A percentile compares a stretch with the other conserved stretches of the same genome.
phyloP scores from a whole-genome alignment of 1,140 invertebrate genomes.

The Uloborus diversus region DNA sequence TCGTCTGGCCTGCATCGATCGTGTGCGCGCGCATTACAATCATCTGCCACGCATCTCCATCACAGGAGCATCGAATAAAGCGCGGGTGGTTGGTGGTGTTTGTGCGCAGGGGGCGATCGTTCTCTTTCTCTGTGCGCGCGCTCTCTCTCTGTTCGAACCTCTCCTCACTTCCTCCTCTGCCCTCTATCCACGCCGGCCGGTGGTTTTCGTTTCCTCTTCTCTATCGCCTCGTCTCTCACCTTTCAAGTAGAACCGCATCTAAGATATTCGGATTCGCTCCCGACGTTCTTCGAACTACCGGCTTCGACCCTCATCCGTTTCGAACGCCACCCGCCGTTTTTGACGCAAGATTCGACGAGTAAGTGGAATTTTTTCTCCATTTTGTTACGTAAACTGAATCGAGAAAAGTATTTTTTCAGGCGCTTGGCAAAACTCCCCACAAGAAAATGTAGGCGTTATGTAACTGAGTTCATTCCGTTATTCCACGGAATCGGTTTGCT shows the following conservation, averaged over 20 bases:
- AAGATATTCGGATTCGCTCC: neutral
- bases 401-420: no score
- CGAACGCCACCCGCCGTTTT: no score
- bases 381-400: no score
- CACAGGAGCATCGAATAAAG: neutral
- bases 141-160: no score
- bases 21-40: neutral
- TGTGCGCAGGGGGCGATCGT: neutral
- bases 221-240: neutral
- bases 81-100: neutral
- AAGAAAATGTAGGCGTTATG: no score
- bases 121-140: neutral
- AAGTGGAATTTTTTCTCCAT: no score
- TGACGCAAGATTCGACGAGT: no score
- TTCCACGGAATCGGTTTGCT: no score
- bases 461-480: no score
- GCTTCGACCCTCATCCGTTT: no score
- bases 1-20: neutral
- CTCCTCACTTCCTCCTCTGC: constrained; percentile 11
- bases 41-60: constrained; percentile 21
- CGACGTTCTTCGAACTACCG: no score
- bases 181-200: neutral
- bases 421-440: no score
- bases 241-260: neutral
- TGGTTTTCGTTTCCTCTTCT: constrained; percentile 6